Evolutionary conservation across 1,140 invertebrate genomes (phyloP).

Genomic region (Scylla paramamosain): DNA sequence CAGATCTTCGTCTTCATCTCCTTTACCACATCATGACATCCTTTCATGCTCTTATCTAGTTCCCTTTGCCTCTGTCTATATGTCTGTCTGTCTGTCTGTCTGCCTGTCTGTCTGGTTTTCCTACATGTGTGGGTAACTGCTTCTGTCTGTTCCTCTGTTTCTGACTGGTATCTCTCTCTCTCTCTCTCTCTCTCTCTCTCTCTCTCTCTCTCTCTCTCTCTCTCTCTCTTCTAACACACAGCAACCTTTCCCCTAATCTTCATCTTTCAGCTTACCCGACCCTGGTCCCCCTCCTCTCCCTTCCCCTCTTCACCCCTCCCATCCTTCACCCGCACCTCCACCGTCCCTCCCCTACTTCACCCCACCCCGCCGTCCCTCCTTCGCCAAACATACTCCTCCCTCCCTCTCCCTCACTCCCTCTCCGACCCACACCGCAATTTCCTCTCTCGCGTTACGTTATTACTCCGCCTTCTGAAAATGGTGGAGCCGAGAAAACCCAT

Average conservation of each 20-base stretch:
- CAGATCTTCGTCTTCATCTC: not conserved
- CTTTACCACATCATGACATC: not conserved
- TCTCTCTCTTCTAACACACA: not conserved
- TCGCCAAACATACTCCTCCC: not conserved
- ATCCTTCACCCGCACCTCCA: not conserved
- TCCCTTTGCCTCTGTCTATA: not conserved
- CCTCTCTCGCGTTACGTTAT: conserved; percentile 4
- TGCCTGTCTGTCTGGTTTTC: not conserved
- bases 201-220: conserved; percentile 18
- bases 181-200: not conserved
- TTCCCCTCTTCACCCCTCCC: not conserved
- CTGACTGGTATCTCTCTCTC: too few relatives aligned
- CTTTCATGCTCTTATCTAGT: not conserved
- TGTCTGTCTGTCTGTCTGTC: not conserved
- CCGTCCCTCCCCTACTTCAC: not conserved
- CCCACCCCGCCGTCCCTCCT: not conserved
- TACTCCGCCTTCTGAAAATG: not conserved
- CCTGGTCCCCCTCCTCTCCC: not conserved
- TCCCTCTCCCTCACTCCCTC: not conserved
- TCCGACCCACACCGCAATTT: not conserved
- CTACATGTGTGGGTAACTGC: not conserved
- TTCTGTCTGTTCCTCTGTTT: too few relatives aligned
- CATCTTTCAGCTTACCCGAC: not conserved
- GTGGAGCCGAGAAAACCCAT: conserved; percentile 10
- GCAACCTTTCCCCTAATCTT: conserved; percentile 6